Base-by-base conservation (phyloP, 2,888 invertebrate genomes). In the Drosophila niveifrons region DNA sequence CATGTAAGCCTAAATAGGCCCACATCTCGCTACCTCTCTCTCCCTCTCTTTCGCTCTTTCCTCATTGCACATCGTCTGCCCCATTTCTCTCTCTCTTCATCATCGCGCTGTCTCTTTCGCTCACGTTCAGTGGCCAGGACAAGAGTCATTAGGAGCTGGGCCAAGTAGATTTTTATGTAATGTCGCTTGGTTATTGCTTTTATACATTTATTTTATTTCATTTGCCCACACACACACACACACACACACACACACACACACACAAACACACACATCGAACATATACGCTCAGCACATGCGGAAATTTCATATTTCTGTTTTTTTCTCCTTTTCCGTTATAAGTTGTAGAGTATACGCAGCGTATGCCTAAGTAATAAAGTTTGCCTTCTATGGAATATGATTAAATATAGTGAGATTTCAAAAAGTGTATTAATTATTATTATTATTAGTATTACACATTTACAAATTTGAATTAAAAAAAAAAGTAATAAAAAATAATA, bases 151-250 rank as follows among this genome's bases (percentile, higher is more conserved):
- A 90, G 80, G 79, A 70, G 87, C 78, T 69, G 67, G 86, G 78
- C 83, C 89, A 82, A 86, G 85, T 89, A 89, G 86, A 86, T 86
- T 86, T 86, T 88, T 86, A 86, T 86, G 85, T 86, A 78, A 86
- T 86, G 88, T 76, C 73, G 90, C 86, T 80, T 69, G 86, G 83
- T 89, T 86, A 86, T 89, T 86, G 90, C 85, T 85, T 86, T 82
- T 75, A 75, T 79, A 78, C 88, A 88, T 89, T 85, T 85, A 89
- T 89, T 85, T 88, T 73, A 87, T 87, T 83, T 82, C 87, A 88
- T 88, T 84, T 84, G 64, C 57, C 41, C 69, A 62, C 65, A 69
- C 81, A 68, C 46, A n/a, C 29, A 53, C 1, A 13, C 34, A 15
- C 52, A 57, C 34, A 56, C 52, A 57, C 34, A 56, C n/a, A n/a